Evolutionary conservation across 2,888 invertebrate genomes (phyloP), one percentile per base, ranked within the genome.

Genomic region (Acronicta psi): DNA sequence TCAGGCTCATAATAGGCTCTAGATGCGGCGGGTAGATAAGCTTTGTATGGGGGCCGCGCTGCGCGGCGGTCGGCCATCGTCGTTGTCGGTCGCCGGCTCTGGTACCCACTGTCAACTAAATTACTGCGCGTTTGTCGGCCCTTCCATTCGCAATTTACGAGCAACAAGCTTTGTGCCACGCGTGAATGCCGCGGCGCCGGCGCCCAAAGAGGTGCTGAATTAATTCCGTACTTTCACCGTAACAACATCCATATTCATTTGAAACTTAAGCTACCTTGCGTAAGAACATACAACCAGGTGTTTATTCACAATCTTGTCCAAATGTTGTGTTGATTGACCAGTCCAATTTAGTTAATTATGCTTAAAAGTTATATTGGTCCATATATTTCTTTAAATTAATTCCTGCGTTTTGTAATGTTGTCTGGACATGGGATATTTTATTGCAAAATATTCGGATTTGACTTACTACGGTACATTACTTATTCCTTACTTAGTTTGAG

Each of bases 1-100:
- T 91, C 91, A 88, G 87, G 88, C 85, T 87, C 88, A 89, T 92
- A 93, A 93, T 92, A 89, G 90, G 85, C 87, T 87, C 79, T 88
- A 90, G 93, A 93, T 94, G 88, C 81, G 84, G 82, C 80, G 80
- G 79, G 77, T 73, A 85, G 93, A 94, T 93, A 93, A 88, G 85
- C 88, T 86, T 88, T 88, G 86, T 86, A 73, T 62, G 44, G 69
- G 64, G 67, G 60, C 59, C 69, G 77, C 72, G 54, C 73, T 53
- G 55, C 62, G 58, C 59, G 75, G 79, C 80, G 79, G 82, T 75
- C 34, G 44, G 79, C 77, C 77, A 45, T 58, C 57, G 45, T 57
- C 77, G 78, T 77, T 70, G 78, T 70, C 66, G 67, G 49, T 41
- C 41, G 31, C 51, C 18, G 51, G 18, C 67, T 59, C 75, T 68